These are phyloP conservation scores for Caligus rogercresseyi DNA, from an alignment of 1,140 invertebrate species.

Conservation along the genomic window DNA sequence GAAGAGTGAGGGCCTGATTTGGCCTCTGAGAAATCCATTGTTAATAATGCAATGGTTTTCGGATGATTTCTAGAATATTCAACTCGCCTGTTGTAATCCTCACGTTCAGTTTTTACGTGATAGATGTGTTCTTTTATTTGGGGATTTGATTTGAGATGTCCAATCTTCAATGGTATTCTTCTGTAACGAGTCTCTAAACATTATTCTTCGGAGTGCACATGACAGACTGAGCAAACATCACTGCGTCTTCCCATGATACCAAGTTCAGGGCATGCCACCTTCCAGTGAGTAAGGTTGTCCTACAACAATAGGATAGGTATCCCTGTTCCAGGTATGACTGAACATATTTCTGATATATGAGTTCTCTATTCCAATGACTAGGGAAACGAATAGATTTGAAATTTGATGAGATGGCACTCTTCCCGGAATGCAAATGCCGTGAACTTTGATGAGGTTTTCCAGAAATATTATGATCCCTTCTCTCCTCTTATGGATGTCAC, in stretches of 20 bases:
- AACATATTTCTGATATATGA: not conserved
- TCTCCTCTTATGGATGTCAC: not conserved
- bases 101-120: no score
- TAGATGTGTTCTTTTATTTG: no score
- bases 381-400: not conserved
- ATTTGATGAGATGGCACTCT: not conserved
- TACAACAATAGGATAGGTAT: not conserved
- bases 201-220: no score
- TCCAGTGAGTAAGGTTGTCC: not conserved
- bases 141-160: no score
- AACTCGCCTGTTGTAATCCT: no score
- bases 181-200: no score
- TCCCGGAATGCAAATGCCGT: not conserved
- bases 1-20: no score
- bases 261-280: not conserved
- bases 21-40: no score
- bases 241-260: not conserved
- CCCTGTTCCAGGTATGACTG: not conserved
- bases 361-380: not conserved
- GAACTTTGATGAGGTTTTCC: not conserved
- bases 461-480: not conserved
- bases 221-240: not conserved
- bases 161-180: no score
- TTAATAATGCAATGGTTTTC: no score
- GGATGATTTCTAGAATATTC: no score